Base-by-base conservation (phyloP, 2,113 vertebrate genomes). In the Cygnus buccinator region DNA sequence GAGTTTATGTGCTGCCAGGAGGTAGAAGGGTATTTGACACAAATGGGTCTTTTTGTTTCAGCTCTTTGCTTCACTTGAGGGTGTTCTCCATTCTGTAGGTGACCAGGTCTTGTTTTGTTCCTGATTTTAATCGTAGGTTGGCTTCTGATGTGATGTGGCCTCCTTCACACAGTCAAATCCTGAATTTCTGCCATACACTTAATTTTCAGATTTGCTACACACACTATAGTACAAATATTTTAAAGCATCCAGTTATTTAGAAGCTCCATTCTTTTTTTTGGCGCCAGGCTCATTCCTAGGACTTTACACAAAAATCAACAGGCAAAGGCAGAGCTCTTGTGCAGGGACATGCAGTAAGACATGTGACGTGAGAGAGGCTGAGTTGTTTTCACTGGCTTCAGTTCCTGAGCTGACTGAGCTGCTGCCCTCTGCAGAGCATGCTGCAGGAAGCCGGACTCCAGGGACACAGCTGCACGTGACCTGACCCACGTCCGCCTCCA, bases 391-490 rank as follows among this genome's bases (percentile, higher is more conserved):
- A 3, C 71, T 5, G 70, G 65, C 72, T 39, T 18, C 65, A 6
- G 80, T 26, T 31, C 6, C 58, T 26, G 63, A 15, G n/a, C 76
- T 61, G 73, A 2, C 48, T 10, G 28, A 50, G 90, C 74, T 61
- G 22, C 85, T 76, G 92, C 92, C 66, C 71, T 75, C 68, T 37
- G 73, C 55, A 26, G 89, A 74, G 63, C 87, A 3, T 15, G 18
- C 90, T 28, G 91, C 88, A 58, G 95, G 88, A 44, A 89, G 89
- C 78, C 3, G 37, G 73, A 31, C 90, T 71, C 52, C 19, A 21
- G 93, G 85, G 88, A 79, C 92, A 44, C 50, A 2, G 80, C 89
- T 9, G 26, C 94, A 93, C 84, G 71, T 97, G 93, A 95, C 81
- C 16, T 37, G 10, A 21, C 52, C 84, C 82, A 54, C n/a, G 68